Base-by-base conservation (phyloP, 1,140 invertebrate genomes). In the Panagrolaimus sp. region DNA sequence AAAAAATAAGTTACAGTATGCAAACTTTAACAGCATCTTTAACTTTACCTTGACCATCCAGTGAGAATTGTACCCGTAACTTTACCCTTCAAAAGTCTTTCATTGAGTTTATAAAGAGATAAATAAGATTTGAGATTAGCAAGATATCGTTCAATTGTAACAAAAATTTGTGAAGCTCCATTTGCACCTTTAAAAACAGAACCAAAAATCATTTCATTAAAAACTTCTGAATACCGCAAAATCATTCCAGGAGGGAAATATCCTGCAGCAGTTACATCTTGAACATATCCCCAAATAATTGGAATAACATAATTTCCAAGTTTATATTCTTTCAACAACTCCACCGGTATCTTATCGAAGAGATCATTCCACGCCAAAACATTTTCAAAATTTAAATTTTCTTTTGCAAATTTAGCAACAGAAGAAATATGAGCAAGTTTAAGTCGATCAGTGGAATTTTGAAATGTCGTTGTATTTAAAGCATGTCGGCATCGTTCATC, bases 11-110 rank as follows among this genome's bases (percentile, higher is more conserved):
- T n/a, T n/a, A n/a, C n/a, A n/a, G n/a, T n/a, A n/a, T n/a, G n/a
- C n/a, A n/a, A n/a, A n/a, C n/a, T n/a, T n/a, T n/a, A n/a, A n/a
- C n/a, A n/a, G n/a, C n/a, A n/a, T n/a, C n/a, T n/a, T n/a, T n/a
- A n/a, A n/a, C n/a, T n/a, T n/a, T n/a, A n/a, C n/a, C n/a, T 71
- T 65, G 78, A 74, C 78, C 78, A 79, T 5, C 78, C 78, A 7
- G 78, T 79, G 9, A 79, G 38, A 20, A 79, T 63, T 16, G 80
- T 71, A 38, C 66, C 64, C 13, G 63, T 64, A 0, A 71, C 46
- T 23, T 53, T 20, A 25, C 65, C 65, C 38, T 67, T 53, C 23
- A 80, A 46, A 13, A 31, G 44, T 16, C 43, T 44, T 27, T 68
- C 44, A 61, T 74, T 25, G 20, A 65, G 5, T 42, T 47, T 20